These are phyloP conservation scores for Plotosus lineatus DNA, from an alignment of 2,113 vertebrate genomes.

Conservation along the genomic window DNA sequence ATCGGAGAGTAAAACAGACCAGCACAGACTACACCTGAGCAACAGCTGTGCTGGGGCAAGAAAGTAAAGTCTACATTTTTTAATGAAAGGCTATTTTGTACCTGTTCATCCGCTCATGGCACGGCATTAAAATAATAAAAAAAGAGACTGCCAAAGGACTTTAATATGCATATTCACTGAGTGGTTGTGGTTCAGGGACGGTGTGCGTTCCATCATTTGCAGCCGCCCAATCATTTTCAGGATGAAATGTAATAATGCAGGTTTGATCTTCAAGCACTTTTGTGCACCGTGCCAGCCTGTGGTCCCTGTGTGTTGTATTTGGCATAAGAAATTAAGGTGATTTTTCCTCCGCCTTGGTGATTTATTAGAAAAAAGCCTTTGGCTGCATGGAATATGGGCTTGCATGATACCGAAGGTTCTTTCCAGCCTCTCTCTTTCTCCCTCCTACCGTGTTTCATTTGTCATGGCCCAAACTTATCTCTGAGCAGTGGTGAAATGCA, in stretches of 20 bases:
- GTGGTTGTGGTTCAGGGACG: conserved; percentile 21
- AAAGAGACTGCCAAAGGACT: conserved; percentile 1
- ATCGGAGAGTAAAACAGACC: conserved; percentile 57
- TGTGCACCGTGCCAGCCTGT: conserved; percentile 37
- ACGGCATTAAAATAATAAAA: conserved; percentile 17
- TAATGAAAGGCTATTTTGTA: conserved; percentile 28
- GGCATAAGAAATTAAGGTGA: conserved; percentile 47
- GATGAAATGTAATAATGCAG: conserved; percentile 38
- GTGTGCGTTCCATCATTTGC: neutral
- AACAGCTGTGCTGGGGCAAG: conserved; percentile 4
- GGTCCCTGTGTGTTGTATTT: conserved; percentile 37
- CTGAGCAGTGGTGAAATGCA: conserved; percentile 44
- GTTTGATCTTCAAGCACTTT: conserved; percentile 51
- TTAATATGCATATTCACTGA: conserved; percentile 31
- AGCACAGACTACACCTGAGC: conserved; percentile 37
- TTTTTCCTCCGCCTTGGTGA: conserved; percentile 34
- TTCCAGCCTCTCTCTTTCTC: conserved; percentile 37
- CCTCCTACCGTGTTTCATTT: conserved; percentile 61
- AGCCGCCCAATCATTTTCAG: conserved; percentile 32
- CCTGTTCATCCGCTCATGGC: conserved; percentile 1
- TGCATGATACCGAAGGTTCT: conserved; percentile 22
- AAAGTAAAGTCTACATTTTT: conserved; percentile 17
- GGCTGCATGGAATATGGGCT: conserved; percentile 28
- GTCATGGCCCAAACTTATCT: conserved; percentile 59
- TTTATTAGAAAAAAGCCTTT: conserved; percentile 50